Evolutionary conservation across 92 coral and sea anemone genomes (phyloP).

Genomic region (Epizoanthus fatuus): DNA sequence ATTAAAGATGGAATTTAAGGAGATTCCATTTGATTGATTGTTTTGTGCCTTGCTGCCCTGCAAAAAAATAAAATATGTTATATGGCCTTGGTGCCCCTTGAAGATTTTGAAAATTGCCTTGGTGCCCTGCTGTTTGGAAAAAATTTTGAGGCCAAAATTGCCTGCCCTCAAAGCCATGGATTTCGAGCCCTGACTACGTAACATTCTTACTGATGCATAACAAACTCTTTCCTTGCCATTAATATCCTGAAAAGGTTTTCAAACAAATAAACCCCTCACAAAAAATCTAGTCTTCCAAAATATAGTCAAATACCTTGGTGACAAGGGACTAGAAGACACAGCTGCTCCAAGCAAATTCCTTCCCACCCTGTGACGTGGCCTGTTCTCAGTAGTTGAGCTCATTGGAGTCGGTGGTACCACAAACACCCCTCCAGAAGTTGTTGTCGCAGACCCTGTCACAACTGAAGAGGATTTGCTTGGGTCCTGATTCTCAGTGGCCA

Average conservation of each 20-base stretch:
- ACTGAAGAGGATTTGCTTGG: constrained; percentile 80
- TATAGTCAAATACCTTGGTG: constrained; percentile 79
- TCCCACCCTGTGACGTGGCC: constrained; percentile 90
- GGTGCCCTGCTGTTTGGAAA: too few relatives aligned
- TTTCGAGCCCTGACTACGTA: too few relatives aligned
- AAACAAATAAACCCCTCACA: background rate
- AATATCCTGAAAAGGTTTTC: background rate
- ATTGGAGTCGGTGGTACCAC: constrained; percentile 81
- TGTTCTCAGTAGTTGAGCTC: constrained; percentile 81
- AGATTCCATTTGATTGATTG: too few relatives aligned
- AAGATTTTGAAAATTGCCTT: too few relatives aligned
- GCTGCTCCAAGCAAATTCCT: constrained; percentile 90
- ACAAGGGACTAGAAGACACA: constrained; percentile 85
- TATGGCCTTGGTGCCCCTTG: too few relatives aligned
- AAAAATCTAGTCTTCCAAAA: background rate
- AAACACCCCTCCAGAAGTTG: constrained; percentile 70
- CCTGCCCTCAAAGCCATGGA: too few relatives aligned
- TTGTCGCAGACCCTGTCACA: constrained; percentile 34
- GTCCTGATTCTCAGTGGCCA: constrained; percentile 97
- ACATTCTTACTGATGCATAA: too few relatives aligned
- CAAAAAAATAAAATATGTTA: too few relatives aligned
- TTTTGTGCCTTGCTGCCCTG: too few relatives aligned
- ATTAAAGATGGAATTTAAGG: too few relatives aligned
- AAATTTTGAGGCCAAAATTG: too few relatives aligned
- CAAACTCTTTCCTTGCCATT: too few relatives aligned